Evolutionary conservation across 2,888 invertebrate species (phyloP), one percentile per base, ranked within the genome.

Genomic region (Pomacea canaliculata): DNA sequence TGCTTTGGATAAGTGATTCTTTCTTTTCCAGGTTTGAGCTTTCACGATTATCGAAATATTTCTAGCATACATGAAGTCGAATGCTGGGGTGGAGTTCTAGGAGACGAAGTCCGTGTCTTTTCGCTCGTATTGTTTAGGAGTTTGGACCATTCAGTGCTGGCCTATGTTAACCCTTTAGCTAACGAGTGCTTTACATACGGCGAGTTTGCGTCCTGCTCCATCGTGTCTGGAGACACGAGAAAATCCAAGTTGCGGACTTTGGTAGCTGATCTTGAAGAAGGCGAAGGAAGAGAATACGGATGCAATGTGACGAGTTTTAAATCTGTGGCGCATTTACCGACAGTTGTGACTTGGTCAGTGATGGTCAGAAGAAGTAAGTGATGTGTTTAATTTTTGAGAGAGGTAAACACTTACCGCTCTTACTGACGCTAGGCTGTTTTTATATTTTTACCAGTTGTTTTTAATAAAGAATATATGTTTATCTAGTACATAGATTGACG

Each of bases 291-390:
- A 48, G 62, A 56, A 18, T 74, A 74, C 27, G 73, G 73, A 27
- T 74, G 73, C 48, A 69, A 69, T 12, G 73, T 69, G 27, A 74
- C 67, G 4, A 63, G 63, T 63, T 63, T 63, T 63, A n/a, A 19
- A 23, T n/a, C 63, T 63, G 63, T n/a, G 19, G 65, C 65, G 1
- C 18, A 46, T 19, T 27, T 65, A 19, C 63, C 63, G 12, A 10
- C 46, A 18, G 23, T 65, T 19, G 19, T n/a, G 16, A 48, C 72
- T 5, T 72, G 72, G 72, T 48, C 49, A 13, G 5, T 72, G 27
- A 27, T 51, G 13, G 72, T 72, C 19, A 46, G 70, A 13, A 68
- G 49, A n/a, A 37, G 70, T 70, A 59, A 70, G 70, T 70, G 0
- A 12, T 51, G 51, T 13, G 51, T 56, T 56, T 7, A 10, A 8